A percentile compares a stretch with the other conserved stretches of the same genome.
These are phyloP conservation scores for Adelphocoris suturalis DNA, from an alignment of 2,888 invertebrate genomes.

Conservation along the genomic window DNA sequence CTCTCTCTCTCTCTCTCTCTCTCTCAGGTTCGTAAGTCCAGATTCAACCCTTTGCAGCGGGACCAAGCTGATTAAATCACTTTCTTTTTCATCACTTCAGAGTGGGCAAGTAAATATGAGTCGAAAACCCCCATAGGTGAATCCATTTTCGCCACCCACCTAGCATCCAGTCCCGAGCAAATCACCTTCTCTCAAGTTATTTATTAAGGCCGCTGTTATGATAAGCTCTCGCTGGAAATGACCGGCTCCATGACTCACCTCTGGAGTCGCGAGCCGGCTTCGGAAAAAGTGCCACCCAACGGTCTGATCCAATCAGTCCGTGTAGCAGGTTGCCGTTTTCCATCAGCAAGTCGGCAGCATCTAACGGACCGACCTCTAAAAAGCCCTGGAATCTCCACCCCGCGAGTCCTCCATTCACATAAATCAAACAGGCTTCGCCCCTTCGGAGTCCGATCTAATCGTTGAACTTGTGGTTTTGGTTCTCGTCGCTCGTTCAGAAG, in stretches of 20 bases:
- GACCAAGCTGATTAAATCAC: no score
- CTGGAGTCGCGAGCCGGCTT: background rate
- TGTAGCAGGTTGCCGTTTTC: constrained; percentile 54
- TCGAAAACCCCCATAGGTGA: no score
- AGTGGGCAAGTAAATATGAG: no score
- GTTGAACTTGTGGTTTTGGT: constrained; percentile 41
- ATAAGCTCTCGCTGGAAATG: background rate
- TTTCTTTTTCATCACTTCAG: no score
- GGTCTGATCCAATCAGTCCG: constrained; percentile 4
- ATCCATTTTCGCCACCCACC: no score
- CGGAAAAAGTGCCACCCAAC: background rate
- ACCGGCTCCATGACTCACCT: background rate
- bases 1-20: no score
- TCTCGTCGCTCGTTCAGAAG: background rate
- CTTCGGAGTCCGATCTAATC: constrained; percentile 50
- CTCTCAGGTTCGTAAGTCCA: no score
- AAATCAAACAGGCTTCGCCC: constrained; percentile 58
- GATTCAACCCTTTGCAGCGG: no score
- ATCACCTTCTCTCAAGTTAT: background rate
- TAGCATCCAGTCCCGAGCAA: background rate
- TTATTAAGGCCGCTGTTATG: no score
- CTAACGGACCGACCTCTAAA: constrained; percentile 58
- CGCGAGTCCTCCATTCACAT: constrained; percentile 46
- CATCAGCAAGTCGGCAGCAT: constrained; percentile 31
- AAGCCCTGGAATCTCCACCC: constrained; percentile 42